These are phyloP conservation scores for Chaetodon trifasciatus DNA, from an alignment of 2,797 vertebrate genomes.

Conservation along the genomic window DNA sequence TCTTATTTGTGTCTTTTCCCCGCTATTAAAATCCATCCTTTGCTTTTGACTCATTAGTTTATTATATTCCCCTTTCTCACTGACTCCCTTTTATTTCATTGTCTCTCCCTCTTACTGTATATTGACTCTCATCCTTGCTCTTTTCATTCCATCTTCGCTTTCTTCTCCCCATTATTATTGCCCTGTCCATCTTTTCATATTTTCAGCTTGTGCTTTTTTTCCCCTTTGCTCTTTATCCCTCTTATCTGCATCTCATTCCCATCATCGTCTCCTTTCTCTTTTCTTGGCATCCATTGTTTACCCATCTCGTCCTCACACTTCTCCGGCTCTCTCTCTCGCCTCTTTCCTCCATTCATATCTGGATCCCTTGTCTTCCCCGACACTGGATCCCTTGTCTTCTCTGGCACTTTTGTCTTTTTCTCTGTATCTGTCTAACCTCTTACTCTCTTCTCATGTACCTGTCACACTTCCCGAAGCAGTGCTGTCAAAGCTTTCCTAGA, in stretches of 20 bases:
- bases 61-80: not conserved
- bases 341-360: slow-evolving; percentile 47
- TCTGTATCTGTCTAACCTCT: slow-evolving; percentile 71
- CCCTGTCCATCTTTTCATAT: slow-evolving; percentile 6
- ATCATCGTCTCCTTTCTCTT: slow-evolving; percentile 30
- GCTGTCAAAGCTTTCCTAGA: slow-evolving; percentile 63
- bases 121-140: not conserved
- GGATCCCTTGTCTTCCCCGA: slow-evolving; percentile 32
- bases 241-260: slow-evolving; percentile 49
- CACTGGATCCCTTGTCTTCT: slow-evolving; percentile 38
- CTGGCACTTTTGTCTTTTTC: slow-evolving; percentile 51
- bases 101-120: not conserved
- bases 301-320: slow-evolving; percentile 20
- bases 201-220: slow-evolving; percentile 9
- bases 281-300: slow-evolving; percentile 43
- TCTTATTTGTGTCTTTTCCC: not conserved
- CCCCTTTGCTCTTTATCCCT: slow-evolving; percentile 13
- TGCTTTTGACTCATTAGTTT: slow-evolving; percentile 3
- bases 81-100: not conserved
- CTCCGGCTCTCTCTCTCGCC: slow-evolving; percentile 23
- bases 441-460: slow-evolving; percentile 64
- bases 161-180: not conserved
- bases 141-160: not conserved
- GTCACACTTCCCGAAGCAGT: slow-evolving; percentile 63
- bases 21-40: not conserved